phyloP scores from a whole-genome alignment of 2,888 invertebrate species.

The Nesidiocoris tenuis region DNA sequence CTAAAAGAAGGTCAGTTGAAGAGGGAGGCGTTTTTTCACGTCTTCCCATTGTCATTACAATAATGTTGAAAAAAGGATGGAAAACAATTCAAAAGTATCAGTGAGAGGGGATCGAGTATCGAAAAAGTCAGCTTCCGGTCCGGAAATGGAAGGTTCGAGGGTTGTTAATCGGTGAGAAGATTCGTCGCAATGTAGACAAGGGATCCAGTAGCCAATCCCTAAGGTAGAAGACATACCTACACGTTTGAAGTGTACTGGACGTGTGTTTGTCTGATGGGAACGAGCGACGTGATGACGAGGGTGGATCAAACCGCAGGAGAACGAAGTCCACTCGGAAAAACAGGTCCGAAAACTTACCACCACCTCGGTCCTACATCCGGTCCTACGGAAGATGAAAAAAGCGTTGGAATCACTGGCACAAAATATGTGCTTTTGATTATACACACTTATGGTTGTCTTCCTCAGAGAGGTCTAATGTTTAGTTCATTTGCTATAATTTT shows the following conservation, averaged over 20 bases:
- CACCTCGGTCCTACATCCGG: too few relatives aligned
- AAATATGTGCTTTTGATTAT: too few relatives aligned
- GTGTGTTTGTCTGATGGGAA: not conserved
- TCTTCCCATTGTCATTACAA: not conserved
- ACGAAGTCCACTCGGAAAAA: not conserved
- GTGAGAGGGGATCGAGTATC: not conserved
- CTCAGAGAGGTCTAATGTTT: too few relatives aligned
- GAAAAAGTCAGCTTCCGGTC: not conserved
- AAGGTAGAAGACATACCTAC: not conserved
- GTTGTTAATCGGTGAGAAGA: not conserved
- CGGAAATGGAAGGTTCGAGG: not conserved
- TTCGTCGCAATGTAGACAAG: not conserved
- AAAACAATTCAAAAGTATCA: not conserved
- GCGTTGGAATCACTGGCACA: too few relatives aligned
- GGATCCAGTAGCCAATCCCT: too few relatives aligned
- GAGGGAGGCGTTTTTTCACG: not conserved
- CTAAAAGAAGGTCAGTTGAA: not conserved
- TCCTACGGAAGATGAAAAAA: too few relatives aligned
- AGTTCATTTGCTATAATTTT: too few relatives aligned
- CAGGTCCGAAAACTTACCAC: not conserved
- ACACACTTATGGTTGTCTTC: too few relatives aligned
- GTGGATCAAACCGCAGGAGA: not conserved
- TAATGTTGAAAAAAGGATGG: not conserved
- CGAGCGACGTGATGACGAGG: not conserved
- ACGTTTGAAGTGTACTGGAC: not conserved